A percentile compares a stretch with the other conserved stretches of the same genome.
Conservation (phyloP, 2,113 vertebrate genomes). For the Micronisus gabar region DNA sequence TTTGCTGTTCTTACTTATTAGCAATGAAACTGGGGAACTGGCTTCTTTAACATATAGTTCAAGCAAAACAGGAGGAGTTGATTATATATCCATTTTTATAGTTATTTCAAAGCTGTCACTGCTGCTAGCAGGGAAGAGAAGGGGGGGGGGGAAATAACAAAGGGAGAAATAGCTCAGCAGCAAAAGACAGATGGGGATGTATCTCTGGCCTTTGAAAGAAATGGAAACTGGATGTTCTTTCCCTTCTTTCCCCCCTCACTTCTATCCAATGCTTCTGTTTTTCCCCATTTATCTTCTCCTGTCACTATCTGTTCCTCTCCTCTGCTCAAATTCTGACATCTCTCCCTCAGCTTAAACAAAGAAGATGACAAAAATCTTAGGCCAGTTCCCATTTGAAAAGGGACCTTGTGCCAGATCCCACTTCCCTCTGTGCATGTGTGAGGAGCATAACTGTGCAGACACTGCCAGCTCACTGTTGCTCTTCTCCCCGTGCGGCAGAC, state of each 20-base stretch:
- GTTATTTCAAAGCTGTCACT: not conserved
- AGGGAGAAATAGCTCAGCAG: not conserved
- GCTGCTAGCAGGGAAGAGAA: not conserved
- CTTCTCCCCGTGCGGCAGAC: fast-evolving
- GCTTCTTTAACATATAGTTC: not conserved
- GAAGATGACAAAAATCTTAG: not conserved
- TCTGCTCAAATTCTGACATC: not conserved
- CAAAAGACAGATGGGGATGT: not conserved
- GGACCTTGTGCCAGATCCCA: not conserved
- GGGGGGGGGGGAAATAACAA: not conserved
- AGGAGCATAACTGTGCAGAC: not conserved
- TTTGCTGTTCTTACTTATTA: not conserved
- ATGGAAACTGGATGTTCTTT: slow-evolving; percentile 20
- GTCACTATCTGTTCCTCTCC: not conserved
- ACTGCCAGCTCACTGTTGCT: not conserved
- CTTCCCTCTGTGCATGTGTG: not conserved
- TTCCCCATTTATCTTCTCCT: slow-evolving; percentile 27
- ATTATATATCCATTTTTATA: not conserved
- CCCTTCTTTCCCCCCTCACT: fast-evolving
- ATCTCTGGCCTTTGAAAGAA: not conserved
- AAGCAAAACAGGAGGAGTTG: not conserved
- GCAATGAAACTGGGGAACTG: not conserved
- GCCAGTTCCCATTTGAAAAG: not conserved
- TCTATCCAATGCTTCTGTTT: not conserved
- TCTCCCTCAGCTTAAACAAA: not conserved